Percentiles rank a stretch among this genome's conserved stretches.
These are phyloP conservation scores for Diarsia dahlii DNA, from an alignment of 2,888 invertebrate genomes.

Conservation along the genomic window DNA sequence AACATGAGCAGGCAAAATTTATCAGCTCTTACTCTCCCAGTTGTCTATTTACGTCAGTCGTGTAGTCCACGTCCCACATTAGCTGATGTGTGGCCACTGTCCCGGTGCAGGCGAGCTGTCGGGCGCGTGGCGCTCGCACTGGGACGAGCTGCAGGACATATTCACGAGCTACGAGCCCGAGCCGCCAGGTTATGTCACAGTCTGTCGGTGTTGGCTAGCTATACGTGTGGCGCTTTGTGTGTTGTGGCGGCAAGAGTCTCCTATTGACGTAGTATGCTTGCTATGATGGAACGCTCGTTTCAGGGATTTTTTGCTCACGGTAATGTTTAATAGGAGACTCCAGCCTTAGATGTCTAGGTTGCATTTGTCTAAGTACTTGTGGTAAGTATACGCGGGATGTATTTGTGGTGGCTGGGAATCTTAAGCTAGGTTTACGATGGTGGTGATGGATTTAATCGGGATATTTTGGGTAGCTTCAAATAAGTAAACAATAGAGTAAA, in stretches of 20 bases:
- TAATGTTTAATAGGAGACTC: not conserved
- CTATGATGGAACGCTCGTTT: not conserved
- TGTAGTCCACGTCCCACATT: not conserved
- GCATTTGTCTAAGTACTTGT: not conserved
- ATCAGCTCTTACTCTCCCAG: too few relatives aligned
- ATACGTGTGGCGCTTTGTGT: conserved; percentile 43
- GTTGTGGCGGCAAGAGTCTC: not conserved
- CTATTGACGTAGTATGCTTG: not conserved
- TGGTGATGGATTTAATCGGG: not conserved
- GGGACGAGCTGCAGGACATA: conserved; percentile 83
- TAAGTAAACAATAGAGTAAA: not conserved
- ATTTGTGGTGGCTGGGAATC: conserved; percentile 7
- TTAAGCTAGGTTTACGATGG: not conserved
- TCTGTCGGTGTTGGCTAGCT: not conserved
- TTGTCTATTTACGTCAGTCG: not conserved
- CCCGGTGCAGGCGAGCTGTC: not conserved
- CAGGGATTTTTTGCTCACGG: not conserved
- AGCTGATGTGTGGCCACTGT: too few relatives aligned
- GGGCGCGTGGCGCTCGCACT: conserved; percentile 75
- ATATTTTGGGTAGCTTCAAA: not conserved
- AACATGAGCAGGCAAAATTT: not conserved
- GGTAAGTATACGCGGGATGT: conserved; percentile 11
- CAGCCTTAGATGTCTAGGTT: not conserved
- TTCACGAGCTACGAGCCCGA: conserved; percentile 73
- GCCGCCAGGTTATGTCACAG: conserved; percentile 53